A percentile compares a stretch with the other conserved stretches of the same genome.
phyloP scores from a whole-genome alignment of 2,888 invertebrate species.

The Epinotia brunnichana region DNA sequence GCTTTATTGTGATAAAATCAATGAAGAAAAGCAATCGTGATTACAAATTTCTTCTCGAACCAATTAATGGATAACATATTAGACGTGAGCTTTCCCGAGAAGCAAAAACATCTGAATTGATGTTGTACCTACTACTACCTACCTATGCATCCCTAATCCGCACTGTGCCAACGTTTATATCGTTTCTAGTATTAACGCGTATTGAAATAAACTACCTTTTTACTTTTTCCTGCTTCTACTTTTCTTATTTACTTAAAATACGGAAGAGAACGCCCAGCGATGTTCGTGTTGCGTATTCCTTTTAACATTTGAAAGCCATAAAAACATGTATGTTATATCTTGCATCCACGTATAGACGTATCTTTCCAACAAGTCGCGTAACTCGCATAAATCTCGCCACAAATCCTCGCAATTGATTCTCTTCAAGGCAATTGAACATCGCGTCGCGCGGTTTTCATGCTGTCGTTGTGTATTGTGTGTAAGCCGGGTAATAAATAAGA shows the following conservation, averaged over 20 bases:
- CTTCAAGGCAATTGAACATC: slow-evolving; percentile 41
- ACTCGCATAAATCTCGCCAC: slow-evolving; percentile 39
- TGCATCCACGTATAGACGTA: slow-evolving; percentile 7
- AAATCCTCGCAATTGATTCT: slow-evolving; percentile 40
- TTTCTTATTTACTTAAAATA: not conserved
- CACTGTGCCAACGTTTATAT: not conserved
- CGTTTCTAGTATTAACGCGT: not conserved
- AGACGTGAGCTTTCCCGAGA: not conserved
- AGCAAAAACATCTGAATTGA: not conserved
- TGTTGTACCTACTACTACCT: no score
- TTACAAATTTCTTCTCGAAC: not conserved
- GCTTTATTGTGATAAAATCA: not conserved
- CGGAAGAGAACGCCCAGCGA: slow-evolving; percentile 25
- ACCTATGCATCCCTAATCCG: not conserved
- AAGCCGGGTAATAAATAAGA: slow-evolving; percentile 28
- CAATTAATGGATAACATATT: not conserved
- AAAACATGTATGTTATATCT: not conserved
- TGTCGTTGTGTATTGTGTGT: slow-evolving; percentile 30
- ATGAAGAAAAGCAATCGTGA: not conserved
- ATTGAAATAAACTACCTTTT: not conserved
- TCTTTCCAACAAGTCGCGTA: slow-evolving; percentile 24
- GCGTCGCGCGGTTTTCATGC: slow-evolving; percentile 35
- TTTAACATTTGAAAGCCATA: slow-evolving; percentile 9
- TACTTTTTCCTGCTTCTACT: no score
- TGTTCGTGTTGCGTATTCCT: slow-evolving; percentile 11